These are phyloP conservation scores for Garra rufa DNA, from an alignment of 2,113 vertebrate genomes.

Conservation along the genomic window DNA sequence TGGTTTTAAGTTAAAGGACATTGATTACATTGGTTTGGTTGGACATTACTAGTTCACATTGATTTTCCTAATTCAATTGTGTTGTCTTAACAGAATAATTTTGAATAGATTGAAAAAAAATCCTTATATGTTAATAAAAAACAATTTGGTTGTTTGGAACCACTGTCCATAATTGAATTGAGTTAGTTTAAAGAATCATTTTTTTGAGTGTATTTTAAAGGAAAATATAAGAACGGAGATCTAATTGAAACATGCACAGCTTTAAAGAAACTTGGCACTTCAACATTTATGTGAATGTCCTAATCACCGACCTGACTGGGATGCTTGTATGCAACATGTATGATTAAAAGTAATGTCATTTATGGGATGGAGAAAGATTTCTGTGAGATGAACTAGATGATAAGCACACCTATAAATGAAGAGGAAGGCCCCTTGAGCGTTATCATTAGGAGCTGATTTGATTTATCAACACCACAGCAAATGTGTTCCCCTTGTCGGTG, in stretches of 20 bases:
- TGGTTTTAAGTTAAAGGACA: too few relatives aligned
- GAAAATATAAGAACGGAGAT: too few relatives aligned
- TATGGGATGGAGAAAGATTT: neutral
- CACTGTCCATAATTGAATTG: too few relatives aligned
- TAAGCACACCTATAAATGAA: slow-evolving; percentile 42
- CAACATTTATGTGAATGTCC: neutral
- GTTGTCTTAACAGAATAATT: too few relatives aligned
- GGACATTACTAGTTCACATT: too few relatives aligned
- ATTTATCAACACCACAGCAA: slow-evolving; percentile 53
- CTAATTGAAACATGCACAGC: neutral
- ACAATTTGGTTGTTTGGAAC: too few relatives aligned
- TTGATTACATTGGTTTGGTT: too few relatives aligned
- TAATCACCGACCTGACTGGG: neutral
- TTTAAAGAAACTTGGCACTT: neutral
- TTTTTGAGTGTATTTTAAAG: too few relatives aligned
- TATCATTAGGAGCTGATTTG: slow-evolving; percentile 53
- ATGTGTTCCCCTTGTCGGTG: slow-evolving; percentile 50
- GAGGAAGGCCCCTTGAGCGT: slow-evolving; percentile 20
- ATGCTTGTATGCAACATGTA: neutral
- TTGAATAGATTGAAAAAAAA: too few relatives aligned
- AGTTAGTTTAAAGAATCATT: too few relatives aligned
- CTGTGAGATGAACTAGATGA: slow-evolving; percentile 39
- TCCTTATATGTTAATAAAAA: too few relatives aligned
- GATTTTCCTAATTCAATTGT: too few relatives aligned
- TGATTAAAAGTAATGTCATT: slow-evolving; percentile 24